Percentiles rank a stretch among this genome's conserved stretches.
These are phyloP conservation scores for Drosophila jambulina DNA, from an alignment of 1,140 invertebrate genomes.

Conservation along the genomic window DNA sequence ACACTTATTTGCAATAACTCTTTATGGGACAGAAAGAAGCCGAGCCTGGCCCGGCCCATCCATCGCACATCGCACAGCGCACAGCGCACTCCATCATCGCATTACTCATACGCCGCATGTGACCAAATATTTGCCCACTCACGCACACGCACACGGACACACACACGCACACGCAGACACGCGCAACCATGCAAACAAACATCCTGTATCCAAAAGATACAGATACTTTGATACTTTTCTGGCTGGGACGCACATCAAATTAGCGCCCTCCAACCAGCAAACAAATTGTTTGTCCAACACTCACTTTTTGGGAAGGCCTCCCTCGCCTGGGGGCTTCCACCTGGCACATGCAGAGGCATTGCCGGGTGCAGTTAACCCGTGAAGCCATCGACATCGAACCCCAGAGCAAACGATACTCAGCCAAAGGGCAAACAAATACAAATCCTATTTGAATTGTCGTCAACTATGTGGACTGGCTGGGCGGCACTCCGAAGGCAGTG, in stretches of 20 bases:
- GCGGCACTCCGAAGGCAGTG: not conserved
- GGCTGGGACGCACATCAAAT: constrained; percentile 40
- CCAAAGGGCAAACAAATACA: constrained; percentile 59
- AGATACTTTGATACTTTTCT: constrained; percentile 24
- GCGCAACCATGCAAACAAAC: constrained; percentile 21
- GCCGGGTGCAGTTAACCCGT: constrained; percentile 15
- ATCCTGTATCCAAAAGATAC: constrained; percentile 35
- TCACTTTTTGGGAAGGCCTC: not conserved
- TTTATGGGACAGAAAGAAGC: constrained; percentile 12
- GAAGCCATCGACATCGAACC: not conserved
- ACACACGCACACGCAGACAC: not conserved
- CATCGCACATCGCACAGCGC: not conserved
- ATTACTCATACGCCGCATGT: constrained; percentile 53
- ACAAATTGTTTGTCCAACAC: constrained; percentile 57
- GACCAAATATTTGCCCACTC: constrained; percentile 59
- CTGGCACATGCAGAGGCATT: not conserved
- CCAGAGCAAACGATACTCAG: constrained; percentile 25
- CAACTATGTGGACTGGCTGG: constrained; percentile 21
- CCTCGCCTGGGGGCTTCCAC: not conserved
- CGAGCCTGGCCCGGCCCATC: not conserved
- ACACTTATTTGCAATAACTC: constrained; percentile 59
- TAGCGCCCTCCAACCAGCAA: constrained; percentile 38
- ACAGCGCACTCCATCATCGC: constrained; percentile 30
- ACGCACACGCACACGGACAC: constrained; percentile 25
- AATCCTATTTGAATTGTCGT: constrained; percentile 46